A percentile compares a stretch with the other conserved stretches of the same genome.
These are phyloP conservation scores for Myiotriccus ornatus DNA, from an alignment of 2,797 vertebrate genomes.

Conservation along the genomic window DNA sequence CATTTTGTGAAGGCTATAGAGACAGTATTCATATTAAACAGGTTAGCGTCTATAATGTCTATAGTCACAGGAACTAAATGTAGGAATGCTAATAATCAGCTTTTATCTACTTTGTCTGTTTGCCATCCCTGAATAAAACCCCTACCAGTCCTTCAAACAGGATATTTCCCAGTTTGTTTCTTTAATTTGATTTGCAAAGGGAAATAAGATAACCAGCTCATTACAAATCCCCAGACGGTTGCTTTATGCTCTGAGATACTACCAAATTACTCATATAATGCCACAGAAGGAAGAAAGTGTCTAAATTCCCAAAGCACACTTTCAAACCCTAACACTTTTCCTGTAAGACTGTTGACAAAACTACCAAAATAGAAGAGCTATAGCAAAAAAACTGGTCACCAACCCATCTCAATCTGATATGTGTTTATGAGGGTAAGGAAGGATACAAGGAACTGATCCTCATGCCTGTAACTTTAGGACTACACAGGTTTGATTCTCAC, in stretches of 20 bases:
- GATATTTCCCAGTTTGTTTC: constrained; percentile 2
- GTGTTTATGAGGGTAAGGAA: background rate
- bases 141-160: background rate
- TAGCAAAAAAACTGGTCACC: background rate
- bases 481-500: constrained; percentile 36
- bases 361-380: background rate
- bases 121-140: background rate
- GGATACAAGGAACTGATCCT: constrained; percentile 11
- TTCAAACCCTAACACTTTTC: background rate
- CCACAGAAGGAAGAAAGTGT: background rate
- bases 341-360: background rate
- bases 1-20: constrained; percentile 62
- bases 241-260: background rate
- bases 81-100: constrained; percentile 62
- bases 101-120: constrained; percentile 49
- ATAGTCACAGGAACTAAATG: constrained; percentile 66
- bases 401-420: background rate
- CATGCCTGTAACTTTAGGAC: background rate
- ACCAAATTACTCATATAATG: background rate
- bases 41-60: constrained; percentile 67
- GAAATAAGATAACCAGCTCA: background rate
- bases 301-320: background rate
- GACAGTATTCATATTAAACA: constrained; percentile 63
- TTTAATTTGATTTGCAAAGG: constrained; percentile 19
- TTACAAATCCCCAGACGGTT: background rate